phyloP scores from a whole-genome alignment of 2,888 invertebrate species.

The Catocala sponsa region DNA sequence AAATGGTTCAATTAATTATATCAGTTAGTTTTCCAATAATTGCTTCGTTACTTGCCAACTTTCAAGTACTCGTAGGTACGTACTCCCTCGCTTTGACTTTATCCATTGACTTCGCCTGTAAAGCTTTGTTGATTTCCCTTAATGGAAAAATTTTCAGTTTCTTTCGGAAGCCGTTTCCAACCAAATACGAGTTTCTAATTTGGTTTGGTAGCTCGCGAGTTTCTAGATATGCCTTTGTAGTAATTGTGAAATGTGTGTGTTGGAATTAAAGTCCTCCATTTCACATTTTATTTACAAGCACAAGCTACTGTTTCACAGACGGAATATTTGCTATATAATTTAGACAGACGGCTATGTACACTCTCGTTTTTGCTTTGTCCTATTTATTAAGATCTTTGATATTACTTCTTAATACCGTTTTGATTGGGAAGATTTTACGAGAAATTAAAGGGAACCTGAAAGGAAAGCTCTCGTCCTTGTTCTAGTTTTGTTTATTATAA shows the following conservation, averaged over 20 bases:
- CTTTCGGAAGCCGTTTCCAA: conserved; percentile 39
- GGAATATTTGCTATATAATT: too few relatives aligned
- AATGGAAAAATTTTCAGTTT: conserved; percentile 58
- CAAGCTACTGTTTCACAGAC: conserved; percentile 13
- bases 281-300: conserved; percentile 12
- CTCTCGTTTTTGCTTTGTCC: conserved; percentile 20
- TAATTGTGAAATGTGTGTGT: conserved; percentile 29
- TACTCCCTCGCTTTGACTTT: conserved; percentile 51
- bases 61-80: conserved; percentile 45
- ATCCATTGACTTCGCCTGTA: conserved; percentile 51
- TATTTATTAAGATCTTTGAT: conserved; percentile 49
- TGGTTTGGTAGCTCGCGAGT: conserved; percentile 29
- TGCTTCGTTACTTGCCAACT: conserved; percentile 62
- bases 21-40: conserved; percentile 73
- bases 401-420: conserved; percentile 52
- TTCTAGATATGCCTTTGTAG: conserved; percentile 25
- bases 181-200: conserved; percentile 42
- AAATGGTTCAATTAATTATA: conserved; percentile 68
- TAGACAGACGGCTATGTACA: too few relatives aligned
- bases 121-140: conserved; percentile 61
- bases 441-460: conserved; percentile 31
- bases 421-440: conserved; percentile 52
- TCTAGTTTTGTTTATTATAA: conserved; percentile 6
- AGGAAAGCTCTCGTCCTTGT: conserved; percentile 4
- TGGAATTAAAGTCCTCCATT: conserved; percentile 16